phyloP scores from a whole-genome alignment of 2,797 vertebrate species.

The Scolopax bukidnonensis region DNA sequence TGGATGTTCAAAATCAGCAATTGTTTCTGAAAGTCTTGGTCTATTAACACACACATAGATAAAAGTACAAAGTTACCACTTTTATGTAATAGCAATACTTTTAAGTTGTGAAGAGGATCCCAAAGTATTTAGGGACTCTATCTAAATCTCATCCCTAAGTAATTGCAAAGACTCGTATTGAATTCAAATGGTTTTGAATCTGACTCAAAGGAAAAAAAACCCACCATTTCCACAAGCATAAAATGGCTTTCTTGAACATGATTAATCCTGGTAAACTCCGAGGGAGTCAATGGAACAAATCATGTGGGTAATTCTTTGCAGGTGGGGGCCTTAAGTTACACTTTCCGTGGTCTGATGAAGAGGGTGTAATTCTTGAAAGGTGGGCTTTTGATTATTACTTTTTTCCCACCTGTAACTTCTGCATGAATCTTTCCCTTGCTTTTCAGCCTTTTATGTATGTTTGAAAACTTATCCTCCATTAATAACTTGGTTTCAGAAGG shows the following conservation, averaged over 20 bases:
- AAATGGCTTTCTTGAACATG: constrained; percentile 21
- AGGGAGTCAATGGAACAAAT: constrained; percentile 70
- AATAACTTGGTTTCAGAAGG: background rate
- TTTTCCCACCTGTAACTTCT: constrained; percentile 53
- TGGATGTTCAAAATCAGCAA: background rate
- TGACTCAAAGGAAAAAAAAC: accelerated
- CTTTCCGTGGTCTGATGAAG: constrained; percentile 68
- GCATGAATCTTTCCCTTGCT: constrained; percentile 52
- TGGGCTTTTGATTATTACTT: constrained; percentile 63
- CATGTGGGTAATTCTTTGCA: constrained; percentile 69
- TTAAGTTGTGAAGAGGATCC: background rate
- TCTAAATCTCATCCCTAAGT: background rate
- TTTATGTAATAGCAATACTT: background rate
- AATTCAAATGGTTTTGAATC: background rate
- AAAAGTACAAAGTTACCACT: background rate
- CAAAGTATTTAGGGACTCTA: background rate
- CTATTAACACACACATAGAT: background rate
- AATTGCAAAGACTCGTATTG: background rate
- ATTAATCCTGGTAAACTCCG: constrained; percentile 41
- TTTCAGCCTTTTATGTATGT: constrained; percentile 32
- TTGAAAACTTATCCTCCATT: background rate
- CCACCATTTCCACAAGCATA: background rate
- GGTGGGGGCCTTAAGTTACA: constrained; percentile 69
- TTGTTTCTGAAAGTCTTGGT: background rate
- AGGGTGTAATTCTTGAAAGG: constrained; percentile 67